These are phyloP conservation scores for Andrena camellia DNA, from an alignment of 2,888 invertebrate genomes.

Conservation along the genomic window DNA sequence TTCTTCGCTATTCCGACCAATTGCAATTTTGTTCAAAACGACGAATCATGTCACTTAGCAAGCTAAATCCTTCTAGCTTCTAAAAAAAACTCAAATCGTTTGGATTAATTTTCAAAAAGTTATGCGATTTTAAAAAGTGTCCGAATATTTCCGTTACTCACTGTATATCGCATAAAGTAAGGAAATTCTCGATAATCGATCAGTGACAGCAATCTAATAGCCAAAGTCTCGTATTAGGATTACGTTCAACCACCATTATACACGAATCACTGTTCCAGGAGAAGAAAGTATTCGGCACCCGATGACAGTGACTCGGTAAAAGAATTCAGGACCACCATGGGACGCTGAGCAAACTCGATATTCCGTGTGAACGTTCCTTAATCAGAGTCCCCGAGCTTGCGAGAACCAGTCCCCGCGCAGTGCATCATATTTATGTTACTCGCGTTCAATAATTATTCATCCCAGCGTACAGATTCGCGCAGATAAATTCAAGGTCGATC, in stretches of 20 bases:
- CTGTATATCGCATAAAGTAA: neutral
- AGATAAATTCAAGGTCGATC: conserved; percentile 73
- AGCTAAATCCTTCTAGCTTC: no score
- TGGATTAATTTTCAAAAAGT: no score
- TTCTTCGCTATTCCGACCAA: no score
- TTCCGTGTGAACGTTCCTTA: conserved; percentile 62
- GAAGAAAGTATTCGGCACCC: neutral
- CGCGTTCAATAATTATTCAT: conserved; percentile 72
- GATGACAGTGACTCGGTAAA: neutral
- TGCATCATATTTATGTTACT: conserved; percentile 70
- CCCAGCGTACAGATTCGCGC: conserved; percentile 61
- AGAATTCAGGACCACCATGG: neutral
- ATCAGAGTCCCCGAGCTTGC: conserved; percentile 27
- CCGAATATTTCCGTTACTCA: no score
- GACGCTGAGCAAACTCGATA: neutral
- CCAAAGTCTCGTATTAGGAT: neutral
- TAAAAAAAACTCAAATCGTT: no score
- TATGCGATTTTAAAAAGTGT: no score
- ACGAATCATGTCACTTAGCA: no score
- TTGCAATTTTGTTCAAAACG: no score
- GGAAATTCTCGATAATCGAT: neutral
- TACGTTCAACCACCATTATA: neutral
- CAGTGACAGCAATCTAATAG: neutral
- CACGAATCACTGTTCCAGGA: neutral
- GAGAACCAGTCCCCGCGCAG: conserved; percentile 61